Percentiles rank a stretch among this genome's conserved stretches.
phyloP scores from a whole-genome alignment of 2,113 vertebrate species.

The Oplegnathus fasciatus region DNA sequence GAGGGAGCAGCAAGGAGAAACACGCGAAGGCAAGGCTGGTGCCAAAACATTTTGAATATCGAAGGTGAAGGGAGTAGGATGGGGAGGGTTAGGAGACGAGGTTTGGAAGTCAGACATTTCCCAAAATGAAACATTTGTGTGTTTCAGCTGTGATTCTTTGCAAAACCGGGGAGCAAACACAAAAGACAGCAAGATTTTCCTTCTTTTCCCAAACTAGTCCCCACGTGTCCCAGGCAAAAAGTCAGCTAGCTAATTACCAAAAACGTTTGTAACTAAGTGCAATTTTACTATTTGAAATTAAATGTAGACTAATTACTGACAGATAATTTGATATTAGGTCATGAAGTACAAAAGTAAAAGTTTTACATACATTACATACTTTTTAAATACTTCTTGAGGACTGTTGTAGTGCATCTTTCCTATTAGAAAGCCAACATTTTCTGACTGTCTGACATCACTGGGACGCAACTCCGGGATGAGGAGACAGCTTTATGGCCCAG shows the following conservation, averaged over 20 bases:
- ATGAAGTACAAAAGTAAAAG: not conserved
- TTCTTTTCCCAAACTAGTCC: not conserved
- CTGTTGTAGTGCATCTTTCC: not conserved
- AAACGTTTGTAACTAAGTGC: not conserved
- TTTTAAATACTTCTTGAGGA: not conserved
- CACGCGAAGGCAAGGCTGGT: not conserved
- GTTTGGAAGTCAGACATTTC: not conserved
- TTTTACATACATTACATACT: not conserved
- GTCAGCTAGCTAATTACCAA: not conserved
- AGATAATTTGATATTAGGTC: not conserved
- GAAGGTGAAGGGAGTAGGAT: not conserved
- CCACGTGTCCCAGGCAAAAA: not conserved
- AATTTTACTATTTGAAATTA: not conserved
- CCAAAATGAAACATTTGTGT: not conserved
- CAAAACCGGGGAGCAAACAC: not conserved
- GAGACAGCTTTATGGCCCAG: conserved; percentile 12
- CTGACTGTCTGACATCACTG: not conserved
- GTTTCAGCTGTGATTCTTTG: not conserved
- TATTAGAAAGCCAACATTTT: not conserved
- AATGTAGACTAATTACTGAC: not conserved
- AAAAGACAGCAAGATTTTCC: not conserved
- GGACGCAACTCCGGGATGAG: not conserved
- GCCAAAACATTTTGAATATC: not conserved
- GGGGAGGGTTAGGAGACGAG: not conserved
- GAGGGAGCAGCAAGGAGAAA: not conserved